Conservation (phyloP, 2,888 invertebrate species). For the Helleia helle region DNA sequence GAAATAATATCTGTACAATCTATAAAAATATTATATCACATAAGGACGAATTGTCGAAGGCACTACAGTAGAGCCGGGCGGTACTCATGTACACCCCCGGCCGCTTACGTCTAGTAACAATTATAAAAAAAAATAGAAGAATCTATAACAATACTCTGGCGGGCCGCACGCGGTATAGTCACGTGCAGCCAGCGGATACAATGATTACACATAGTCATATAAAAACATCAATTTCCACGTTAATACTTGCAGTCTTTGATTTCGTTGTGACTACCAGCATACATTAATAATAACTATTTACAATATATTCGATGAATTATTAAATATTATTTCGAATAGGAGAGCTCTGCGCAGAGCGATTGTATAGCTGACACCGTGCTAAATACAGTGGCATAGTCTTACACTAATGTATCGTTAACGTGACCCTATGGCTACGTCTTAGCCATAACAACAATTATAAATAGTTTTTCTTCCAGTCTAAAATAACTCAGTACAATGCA, state of each 20-base stretch:
- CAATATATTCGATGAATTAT: slow-evolving; percentile 53
- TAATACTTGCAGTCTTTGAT: slow-evolving; percentile 69
- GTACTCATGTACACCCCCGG: not conserved
- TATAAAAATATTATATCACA: slow-evolving; percentile 67
- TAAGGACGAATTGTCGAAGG: slow-evolving; percentile 65
- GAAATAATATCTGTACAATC: slow-evolving; percentile 67
- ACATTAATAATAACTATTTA: slow-evolving; percentile 52
- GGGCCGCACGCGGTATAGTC: slow-evolving; percentile 14
- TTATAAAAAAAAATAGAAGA: slow-evolving; percentile 66
- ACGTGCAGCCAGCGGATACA: slow-evolving; percentile 34
- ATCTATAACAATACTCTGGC: slow-evolving; percentile 49
- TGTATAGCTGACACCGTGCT: slow-evolving; percentile 22
- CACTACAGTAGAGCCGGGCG: slow-evolving; percentile 33
- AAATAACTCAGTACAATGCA: slow-evolving; percentile 6
- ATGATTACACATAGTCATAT: slow-evolving; percentile 49
- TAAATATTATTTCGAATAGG: slow-evolving; percentile 45
- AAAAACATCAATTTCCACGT: slow-evolving; percentile 47
- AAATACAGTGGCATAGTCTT: slow-evolving; percentile 43
- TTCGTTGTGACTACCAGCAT: slow-evolving; percentile 72
- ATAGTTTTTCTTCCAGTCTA: not conserved
- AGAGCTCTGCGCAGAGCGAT: slow-evolving; percentile 57
- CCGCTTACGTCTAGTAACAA: slow-evolving; percentile 41
- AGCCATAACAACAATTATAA: not conserved
- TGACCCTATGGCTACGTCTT: slow-evolving; percentile 14
- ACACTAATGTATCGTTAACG: no score